Conservation (phyloP, 2,888 invertebrate genomes). For the Campopleginae sp. region DNA sequence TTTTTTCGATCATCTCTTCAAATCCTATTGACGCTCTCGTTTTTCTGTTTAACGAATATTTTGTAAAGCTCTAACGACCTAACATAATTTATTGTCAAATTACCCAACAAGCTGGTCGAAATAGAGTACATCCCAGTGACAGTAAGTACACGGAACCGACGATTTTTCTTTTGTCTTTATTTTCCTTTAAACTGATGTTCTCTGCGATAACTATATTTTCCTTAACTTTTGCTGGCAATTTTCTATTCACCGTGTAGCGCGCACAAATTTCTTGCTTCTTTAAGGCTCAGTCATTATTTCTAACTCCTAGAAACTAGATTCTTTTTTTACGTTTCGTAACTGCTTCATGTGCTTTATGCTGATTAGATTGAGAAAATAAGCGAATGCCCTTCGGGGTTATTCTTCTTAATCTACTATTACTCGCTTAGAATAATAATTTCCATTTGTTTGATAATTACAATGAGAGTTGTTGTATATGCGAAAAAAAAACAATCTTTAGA, state of each 20-base stretch:
- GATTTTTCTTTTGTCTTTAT: slow-evolving; percentile 40
- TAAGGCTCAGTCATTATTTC: slow-evolving; percentile 49
- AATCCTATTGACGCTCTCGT: slow-evolving; percentile 39
- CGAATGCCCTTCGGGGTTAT: slow-evolving; percentile 9
- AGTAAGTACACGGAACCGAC: slow-evolving; percentile 81
- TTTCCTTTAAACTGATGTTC: slow-evolving; percentile 5
- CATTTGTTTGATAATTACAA: background rate
- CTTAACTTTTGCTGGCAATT: slow-evolving; percentile 41
- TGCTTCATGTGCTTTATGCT: slow-evolving; percentile 70
- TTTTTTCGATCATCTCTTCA: background rate
- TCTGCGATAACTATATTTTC: slow-evolving; percentile 18
- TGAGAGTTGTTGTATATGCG: too few relatives aligned
- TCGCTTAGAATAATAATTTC: background rate
- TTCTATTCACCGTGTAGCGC: slow-evolving; percentile 41
- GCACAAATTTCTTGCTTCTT: slow-evolving; percentile 58
- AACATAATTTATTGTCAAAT: slow-evolving; percentile 76
- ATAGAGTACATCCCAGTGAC: slow-evolving; percentile 86
- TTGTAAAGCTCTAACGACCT: slow-evolving; percentile 53
- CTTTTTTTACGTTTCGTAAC: slow-evolving; percentile 54
- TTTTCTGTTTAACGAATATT: slow-evolving; percentile 62
- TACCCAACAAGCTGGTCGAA: slow-evolving; percentile 88
- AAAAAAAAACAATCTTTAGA: background rate
- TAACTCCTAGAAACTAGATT: slow-evolving; percentile 35
- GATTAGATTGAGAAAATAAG: slow-evolving; percentile 32
- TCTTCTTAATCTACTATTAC: background rate